phyloP scores from a whole-genome alignment of 2,113 vertebrate genomes.

The Beaufortia kweichowensis region DNA sequence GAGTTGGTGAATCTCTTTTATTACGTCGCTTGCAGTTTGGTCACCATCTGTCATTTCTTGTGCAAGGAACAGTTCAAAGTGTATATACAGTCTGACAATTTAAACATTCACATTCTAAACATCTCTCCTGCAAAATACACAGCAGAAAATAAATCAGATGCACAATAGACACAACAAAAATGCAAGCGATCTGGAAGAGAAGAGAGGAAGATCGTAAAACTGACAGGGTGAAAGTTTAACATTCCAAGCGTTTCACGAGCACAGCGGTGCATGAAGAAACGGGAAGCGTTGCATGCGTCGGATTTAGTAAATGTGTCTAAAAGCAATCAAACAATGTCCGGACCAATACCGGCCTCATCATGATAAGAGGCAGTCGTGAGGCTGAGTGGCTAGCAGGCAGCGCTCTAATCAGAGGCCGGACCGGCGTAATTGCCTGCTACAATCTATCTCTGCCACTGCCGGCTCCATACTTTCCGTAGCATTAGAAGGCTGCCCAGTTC shows the following conservation, averaged over 20 bases:
- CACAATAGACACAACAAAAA: background rate
- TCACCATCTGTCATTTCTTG: background rate
- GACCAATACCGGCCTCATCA: slow-evolving; percentile 60
- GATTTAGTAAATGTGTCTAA: slow-evolving; percentile 66
- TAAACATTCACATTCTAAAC: background rate
- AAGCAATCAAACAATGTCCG: slow-evolving; percentile 64
- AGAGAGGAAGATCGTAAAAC: too few species aligned
- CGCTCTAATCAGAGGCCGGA: slow-evolving; percentile 65
- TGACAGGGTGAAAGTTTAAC: slow-evolving; percentile 14
- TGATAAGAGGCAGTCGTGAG: slow-evolving; percentile 55
- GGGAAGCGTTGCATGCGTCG: slow-evolving; percentile 28
- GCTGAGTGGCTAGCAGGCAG: slow-evolving; percentile 59
- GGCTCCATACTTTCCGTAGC: slow-evolving; percentile 51
- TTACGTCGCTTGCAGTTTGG: background rate
- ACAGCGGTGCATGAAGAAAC: slow-evolving; percentile 29
- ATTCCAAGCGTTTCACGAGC: slow-evolving; percentile 22
- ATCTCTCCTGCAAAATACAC: too few species aligned
- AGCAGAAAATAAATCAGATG: background rate
- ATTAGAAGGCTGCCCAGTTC: slow-evolving; percentile 70
- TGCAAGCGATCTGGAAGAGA: slow-evolving; percentile 1
- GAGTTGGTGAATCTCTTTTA: background rate
- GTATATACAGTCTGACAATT: background rate
- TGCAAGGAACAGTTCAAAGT: background rate
- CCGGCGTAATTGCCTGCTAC: slow-evolving; percentile 60
- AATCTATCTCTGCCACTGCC: slow-evolving; percentile 60